Percentiles rank a stretch among this genome's conserved stretches.
Conservation (phyloP, 2,888 invertebrate genomes). For the Agrilus mali region DNA sequence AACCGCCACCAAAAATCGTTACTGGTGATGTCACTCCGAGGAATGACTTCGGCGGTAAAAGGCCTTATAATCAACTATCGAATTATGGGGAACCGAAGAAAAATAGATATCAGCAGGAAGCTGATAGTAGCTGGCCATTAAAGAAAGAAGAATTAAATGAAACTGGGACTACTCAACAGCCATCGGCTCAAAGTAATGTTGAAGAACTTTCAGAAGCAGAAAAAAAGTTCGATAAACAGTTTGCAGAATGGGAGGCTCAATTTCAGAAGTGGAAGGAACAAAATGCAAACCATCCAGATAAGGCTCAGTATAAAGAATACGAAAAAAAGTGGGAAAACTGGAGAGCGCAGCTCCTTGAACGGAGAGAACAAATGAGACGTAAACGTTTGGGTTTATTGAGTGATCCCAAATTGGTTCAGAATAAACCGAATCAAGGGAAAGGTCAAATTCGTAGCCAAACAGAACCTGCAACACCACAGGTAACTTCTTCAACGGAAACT, state of each 20-base stretch:
- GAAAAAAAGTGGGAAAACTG: constrained; percentile 82
- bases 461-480: background rate
- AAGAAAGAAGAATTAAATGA: constrained; percentile 3
- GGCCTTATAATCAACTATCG: constrained; percentile 8
- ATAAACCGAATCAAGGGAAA: constrained; percentile 3
- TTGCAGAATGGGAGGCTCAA: constrained; percentile 83
- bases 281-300: constrained; percentile 85
- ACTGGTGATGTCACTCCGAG: background rate
- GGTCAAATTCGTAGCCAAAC: constrained; percentile 2
- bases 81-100: constrained; percentile 14
- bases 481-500: constrained; percentile 17
- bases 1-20: constrained; percentile 13
- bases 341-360: constrained; percentile 62
- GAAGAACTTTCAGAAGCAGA: constrained; percentile 52
- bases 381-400: constrained; percentile 36
- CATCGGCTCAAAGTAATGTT: constrained; percentile 21
- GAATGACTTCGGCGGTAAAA: constrained; percentile 7
- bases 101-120: constrained; percentile 8
- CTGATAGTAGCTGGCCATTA: background rate
- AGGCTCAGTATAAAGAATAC: constrained; percentile 72
- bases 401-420: constrained; percentile 5
- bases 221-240: constrained; percentile 77
- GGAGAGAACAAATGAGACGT: constrained; percentile 69
- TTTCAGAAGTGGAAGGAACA: constrained; percentile 85
- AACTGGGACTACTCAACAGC: constrained; percentile 2